Percentiles rank a stretch among this genome's conserved stretches.
These are phyloP conservation scores for Pegoplata infirma DNA, from an alignment of 2,888 invertebrate species.

Conservation along the genomic window DNA sequence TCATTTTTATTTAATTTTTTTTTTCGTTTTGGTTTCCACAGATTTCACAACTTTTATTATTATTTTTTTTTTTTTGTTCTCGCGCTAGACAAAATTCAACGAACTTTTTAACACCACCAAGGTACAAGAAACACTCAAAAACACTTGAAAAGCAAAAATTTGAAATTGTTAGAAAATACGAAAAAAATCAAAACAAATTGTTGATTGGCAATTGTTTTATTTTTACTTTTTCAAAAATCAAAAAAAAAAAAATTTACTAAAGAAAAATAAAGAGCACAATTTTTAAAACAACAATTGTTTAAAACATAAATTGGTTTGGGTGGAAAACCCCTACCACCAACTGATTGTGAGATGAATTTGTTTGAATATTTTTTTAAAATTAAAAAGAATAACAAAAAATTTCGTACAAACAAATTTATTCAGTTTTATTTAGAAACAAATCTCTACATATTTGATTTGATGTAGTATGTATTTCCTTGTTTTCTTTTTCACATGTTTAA, in stretches of 20 bases:
- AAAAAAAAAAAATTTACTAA: too few species aligned
- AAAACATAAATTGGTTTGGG: slow-evolving; percentile 29
- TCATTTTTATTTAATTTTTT: background rate
- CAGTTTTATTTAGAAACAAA: too few species aligned
- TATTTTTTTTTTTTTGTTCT: background rate
- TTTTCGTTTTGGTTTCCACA: background rate
- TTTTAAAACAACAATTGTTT: slow-evolving; percentile 30
- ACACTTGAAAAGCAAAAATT: slow-evolving; percentile 47
- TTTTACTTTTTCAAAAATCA: slow-evolving; percentile 19
- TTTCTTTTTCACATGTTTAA: too few species aligned
- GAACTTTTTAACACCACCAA: slow-evolving; percentile 45
- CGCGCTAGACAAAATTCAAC: background rate
- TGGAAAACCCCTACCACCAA: slow-evolving; percentile 14
- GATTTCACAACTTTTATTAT: background rate
- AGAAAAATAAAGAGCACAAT: background rate
- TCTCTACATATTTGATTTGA: too few species aligned
- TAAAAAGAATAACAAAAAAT: background rate
- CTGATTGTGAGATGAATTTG: background rate
- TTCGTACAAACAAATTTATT: too few species aligned
- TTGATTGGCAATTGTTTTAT: slow-evolving; percentile 56
- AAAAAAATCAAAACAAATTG: slow-evolving; percentile 32
- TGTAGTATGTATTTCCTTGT: too few species aligned
- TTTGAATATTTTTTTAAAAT: background rate
- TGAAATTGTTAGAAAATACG: slow-evolving; percentile 41
- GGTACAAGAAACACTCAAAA: slow-evolving; percentile 56